Base-by-base conservation (phyloP, 1,140 invertebrate genomes). In the Copidosoma floridanum region DNA sequence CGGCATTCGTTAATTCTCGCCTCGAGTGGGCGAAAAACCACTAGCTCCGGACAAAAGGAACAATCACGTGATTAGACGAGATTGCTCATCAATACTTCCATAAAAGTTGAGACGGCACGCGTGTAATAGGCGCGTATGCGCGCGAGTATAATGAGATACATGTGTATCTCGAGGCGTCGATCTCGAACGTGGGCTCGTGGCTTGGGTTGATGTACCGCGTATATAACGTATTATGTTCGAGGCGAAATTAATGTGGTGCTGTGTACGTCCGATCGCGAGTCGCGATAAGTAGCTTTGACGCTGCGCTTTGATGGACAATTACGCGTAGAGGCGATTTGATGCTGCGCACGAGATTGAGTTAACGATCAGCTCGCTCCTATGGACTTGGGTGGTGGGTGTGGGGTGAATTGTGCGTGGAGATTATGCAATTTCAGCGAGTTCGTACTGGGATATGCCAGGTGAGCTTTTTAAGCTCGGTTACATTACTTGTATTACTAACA, bases 201-300 rank as follows among this genome's bases (percentile, higher is more conserved):
- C 23, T 14, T 10, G 2, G 18, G 32, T n/a, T 21, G 23, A 56
- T 37, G 26, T 32, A 8, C n/a, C 38, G n/a, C 38, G 12, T 12
- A 14, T 4, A 23, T 18, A 3, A 3, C n/a, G 14, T 11, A 16
- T 27, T 21, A 3, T 12, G n/a, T 40, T 40, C 37, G 10, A 18
- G 7, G 53, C 18, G 41, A 46, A 56, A 35, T 56, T 56, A 24
- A 56, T 56, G 14, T 14, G 41, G 29, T n/a, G n/a, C n/a, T n/a
- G n/a, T n/a, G n/a, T n/a, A n/a, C 3, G 14, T 29, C 26, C 11
- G 40, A 56, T 56, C 53, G 53, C 6, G 10, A 23, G 20, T 46
- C 46, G 20, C 53, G 53, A 56, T 46, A 56, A 56, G n/a, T n/a
- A n/a, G 41, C 27, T 56, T 44, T 46, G 53, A 44, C 27, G 43